These are phyloP conservation scores for Phoeniculus purpureus DNA, from an alignment of 2,797 vertebrate genomes.

Conservation along the genomic window DNA sequence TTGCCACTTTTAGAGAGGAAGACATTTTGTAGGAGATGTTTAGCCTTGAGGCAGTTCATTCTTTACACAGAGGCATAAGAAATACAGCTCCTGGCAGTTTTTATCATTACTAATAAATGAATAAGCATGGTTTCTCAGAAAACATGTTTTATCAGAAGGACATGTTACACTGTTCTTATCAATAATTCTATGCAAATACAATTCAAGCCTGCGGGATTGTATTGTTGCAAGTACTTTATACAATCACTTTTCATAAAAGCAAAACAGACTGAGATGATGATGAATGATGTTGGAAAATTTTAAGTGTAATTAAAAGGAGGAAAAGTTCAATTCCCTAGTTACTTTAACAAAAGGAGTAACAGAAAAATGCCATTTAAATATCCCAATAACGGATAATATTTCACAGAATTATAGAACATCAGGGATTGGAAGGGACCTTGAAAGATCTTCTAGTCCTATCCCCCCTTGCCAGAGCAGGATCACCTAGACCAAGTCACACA, in stretches of 20 bases:
- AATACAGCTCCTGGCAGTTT: conserved; percentile 62
- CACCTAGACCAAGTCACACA: too few relatives aligned
- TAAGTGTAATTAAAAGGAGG: conserved; percentile 65
- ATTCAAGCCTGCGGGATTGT: conserved; percentile 36
- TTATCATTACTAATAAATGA: conserved; percentile 69
- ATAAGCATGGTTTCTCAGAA: conserved; percentile 48
- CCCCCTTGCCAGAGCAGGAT: too few relatives aligned
- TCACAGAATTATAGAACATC: neutral
- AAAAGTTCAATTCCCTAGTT: neutral
- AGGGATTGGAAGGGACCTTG: too few relatives aligned
- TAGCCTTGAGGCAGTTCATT: conserved; percentile 64
- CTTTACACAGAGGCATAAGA: conserved; percentile 63
- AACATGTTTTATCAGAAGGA: conserved; percentile 53
- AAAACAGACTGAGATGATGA: conserved; percentile 40
- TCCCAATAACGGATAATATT: conserved; percentile 18
- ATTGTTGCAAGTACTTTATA: conserved; percentile 38
- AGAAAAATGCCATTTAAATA: neutral
- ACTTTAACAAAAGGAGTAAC: conserved; percentile 3
- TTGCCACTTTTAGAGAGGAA: conserved; percentile 49
- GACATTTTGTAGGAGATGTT: conserved; percentile 47
- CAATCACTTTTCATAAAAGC: conserved; percentile 53
- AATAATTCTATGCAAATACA: conserved; percentile 66
- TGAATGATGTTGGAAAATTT: conserved; percentile 61
- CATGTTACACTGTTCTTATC: conserved; percentile 64
- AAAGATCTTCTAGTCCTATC: too few relatives aligned